Conservation (phyloP, 2,888 invertebrate genomes). For the Muschampia plurimacula region DNA sequence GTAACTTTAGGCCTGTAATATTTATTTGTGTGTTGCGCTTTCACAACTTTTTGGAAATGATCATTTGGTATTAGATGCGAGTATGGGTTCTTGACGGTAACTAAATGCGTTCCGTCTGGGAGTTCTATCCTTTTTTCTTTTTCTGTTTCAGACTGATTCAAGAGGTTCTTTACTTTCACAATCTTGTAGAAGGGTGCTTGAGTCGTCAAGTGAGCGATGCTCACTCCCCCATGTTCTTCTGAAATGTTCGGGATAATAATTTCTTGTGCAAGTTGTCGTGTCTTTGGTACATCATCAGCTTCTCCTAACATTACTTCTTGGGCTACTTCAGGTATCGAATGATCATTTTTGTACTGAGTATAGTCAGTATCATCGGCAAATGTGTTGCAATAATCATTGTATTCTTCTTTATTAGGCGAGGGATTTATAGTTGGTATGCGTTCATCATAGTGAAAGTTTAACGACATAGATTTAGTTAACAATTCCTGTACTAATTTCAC, state of each 20-base stretch:
- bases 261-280: constrained; percentile 46
- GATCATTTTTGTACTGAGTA: constrained; percentile 21
- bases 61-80: constrained; percentile 66
- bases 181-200: constrained; percentile 75
- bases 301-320: constrained; percentile 68
- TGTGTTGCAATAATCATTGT: constrained; percentile 33
- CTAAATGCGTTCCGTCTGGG: constrained; percentile 66
- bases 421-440: neutral
- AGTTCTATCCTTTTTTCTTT: constrained; percentile 49
- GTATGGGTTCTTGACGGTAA: constrained; percentile 65
- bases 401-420: neutral
- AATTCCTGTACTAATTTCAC: constrained; percentile 55
- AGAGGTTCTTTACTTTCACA: constrained; percentile 62
- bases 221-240: constrained; percentile 54
- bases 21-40: constrained; percentile 50
- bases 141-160: constrained; percentile 16
- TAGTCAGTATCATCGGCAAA: constrained; percentile 46
- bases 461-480: constrained; percentile 9
- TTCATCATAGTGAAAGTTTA: neutral
- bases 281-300: constrained; percentile 50
- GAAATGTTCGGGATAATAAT: constrained; percentile 62
- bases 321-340: constrained; percentile 67
- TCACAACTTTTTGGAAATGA: constrained; percentile 53
- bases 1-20: constrained; percentile 59
- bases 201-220: constrained; percentile 65